A percentile compares a stretch with the other conserved stretches of the same genome.
Conservation (phyloP, 2,797 vertebrate species). For the Spinibarbus caldwelli region DNA sequence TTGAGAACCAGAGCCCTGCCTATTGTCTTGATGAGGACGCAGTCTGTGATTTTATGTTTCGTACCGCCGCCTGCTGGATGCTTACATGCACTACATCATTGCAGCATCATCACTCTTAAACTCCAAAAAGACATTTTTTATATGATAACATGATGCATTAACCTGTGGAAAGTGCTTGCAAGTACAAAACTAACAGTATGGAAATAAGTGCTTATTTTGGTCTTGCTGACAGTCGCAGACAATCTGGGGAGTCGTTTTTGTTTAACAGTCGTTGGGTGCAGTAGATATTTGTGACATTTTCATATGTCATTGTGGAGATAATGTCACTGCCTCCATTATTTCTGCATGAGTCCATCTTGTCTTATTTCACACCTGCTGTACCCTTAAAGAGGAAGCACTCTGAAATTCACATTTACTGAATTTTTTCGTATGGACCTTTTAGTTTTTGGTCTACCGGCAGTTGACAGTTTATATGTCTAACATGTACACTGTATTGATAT, state of each 20-base stretch:
- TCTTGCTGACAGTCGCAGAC: not conserved
- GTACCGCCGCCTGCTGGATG: constrained; percentile 72
- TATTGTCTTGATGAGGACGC: constrained; percentile 63
- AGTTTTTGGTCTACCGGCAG: not conserved
- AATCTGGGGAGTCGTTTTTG: not conserved
- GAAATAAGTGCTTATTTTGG: constrained; percentile 6
- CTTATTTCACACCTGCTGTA: constrained; percentile 50
- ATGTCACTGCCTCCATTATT: constrained; percentile 59
- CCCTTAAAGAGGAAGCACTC: constrained; percentile 23
- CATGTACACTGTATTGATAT: not conserved
- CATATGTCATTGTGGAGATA: constrained; percentile 53
- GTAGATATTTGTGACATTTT: constrained; percentile 52
- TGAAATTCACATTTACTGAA: not conserved
- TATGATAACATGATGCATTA: constrained; percentile 9
- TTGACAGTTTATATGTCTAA: not conserved
- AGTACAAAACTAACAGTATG: constrained; percentile 9
- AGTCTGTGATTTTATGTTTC: constrained; percentile 52
- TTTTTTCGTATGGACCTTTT: not conserved
- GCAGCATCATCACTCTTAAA: constrained; percentile 28
- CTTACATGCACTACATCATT: constrained; percentile 28
- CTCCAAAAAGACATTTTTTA: constrained; percentile 3
- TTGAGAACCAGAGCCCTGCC: constrained; percentile 77
- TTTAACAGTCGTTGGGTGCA: constrained; percentile 6
- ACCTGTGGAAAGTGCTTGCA: constrained; percentile 16
- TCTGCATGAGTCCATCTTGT: constrained; percentile 47